phyloP scores from a whole-genome alignment of 2,113 vertebrate species.

The Actenoides lindsayi region DNA sequence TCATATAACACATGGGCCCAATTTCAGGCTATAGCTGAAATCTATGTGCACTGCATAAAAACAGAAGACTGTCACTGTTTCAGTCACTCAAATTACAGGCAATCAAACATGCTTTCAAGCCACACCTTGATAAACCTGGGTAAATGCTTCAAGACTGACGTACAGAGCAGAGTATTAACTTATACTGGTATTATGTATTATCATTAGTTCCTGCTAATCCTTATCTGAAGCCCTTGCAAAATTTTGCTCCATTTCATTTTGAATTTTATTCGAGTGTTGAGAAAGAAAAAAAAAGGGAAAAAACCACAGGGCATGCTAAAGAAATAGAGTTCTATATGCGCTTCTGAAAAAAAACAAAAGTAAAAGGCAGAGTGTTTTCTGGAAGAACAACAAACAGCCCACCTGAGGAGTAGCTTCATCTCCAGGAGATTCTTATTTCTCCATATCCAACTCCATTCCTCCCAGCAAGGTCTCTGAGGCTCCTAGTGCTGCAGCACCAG shows the following conservation, averaged over 20 bases:
- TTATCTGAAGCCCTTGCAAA: background rate
- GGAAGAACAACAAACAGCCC: background rate
- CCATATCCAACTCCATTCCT: background rate
- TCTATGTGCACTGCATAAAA: accelerated
- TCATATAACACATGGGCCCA: background rate
- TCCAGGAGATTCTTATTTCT: background rate
- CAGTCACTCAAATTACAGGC: background rate
- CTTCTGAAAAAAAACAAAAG: background rate
- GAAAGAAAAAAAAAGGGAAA: background rate
- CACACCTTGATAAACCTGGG: background rate
- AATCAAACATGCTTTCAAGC: background rate
- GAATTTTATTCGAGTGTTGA: background rate
- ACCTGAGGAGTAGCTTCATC: background rate
- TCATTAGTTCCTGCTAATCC: background rate
- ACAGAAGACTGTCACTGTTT: background rate
- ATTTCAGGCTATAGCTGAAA: background rate
- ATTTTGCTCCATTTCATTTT: background rate
- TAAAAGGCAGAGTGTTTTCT: background rate
- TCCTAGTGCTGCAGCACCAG: background rate
- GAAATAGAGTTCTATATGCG: background rate
- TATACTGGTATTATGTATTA: background rate
- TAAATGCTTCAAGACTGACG: background rate
- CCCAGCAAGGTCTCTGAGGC: background rate
- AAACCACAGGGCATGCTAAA: background rate
- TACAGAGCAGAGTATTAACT: background rate